phyloP scores from a whole-genome alignment of 2,797 vertebrate species.

The Esox lucius region DNA sequence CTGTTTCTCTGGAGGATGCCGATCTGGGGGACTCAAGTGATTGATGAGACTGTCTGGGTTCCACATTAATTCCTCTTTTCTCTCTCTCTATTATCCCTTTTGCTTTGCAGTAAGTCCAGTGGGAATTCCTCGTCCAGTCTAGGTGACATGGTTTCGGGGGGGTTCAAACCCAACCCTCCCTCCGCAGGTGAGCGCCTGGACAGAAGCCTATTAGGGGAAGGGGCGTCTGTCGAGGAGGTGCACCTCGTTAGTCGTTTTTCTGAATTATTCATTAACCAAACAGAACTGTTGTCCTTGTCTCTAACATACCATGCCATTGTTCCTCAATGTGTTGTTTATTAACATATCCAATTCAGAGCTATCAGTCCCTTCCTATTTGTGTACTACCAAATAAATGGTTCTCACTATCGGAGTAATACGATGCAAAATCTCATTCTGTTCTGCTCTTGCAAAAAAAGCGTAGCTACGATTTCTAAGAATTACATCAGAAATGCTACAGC shows the following conservation, averaged over 20 bases:
- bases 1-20: neutral
- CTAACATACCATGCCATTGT: neutral
- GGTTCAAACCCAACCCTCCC: constrained; percentile 91
- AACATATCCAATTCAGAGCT: neutral
- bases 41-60: constrained; percentile 15
- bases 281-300: neutral
- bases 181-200: constrained; percentile 79
- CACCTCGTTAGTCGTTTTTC: neutral
- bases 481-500: neutral
- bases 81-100: constrained; percentile 25
- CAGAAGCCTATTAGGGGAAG: neutral
- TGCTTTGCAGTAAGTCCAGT: constrained; percentile 84
- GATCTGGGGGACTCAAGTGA: constrained; percentile 14
- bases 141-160: constrained; percentile 97
- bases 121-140: constrained; percentile 97
- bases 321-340: neutral
- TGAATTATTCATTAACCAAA: neutral
- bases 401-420: neutral
- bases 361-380: neutral
- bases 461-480: neutral
- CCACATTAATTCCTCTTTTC: constrained; percentile 17
- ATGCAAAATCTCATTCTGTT: neutral
- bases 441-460: neutral
- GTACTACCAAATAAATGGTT: neutral
- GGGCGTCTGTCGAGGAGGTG: neutral